phyloP scores from a whole-genome alignment of 2,113 vertebrate genomes.

The Tragelaphus buxtoni region DNA sequence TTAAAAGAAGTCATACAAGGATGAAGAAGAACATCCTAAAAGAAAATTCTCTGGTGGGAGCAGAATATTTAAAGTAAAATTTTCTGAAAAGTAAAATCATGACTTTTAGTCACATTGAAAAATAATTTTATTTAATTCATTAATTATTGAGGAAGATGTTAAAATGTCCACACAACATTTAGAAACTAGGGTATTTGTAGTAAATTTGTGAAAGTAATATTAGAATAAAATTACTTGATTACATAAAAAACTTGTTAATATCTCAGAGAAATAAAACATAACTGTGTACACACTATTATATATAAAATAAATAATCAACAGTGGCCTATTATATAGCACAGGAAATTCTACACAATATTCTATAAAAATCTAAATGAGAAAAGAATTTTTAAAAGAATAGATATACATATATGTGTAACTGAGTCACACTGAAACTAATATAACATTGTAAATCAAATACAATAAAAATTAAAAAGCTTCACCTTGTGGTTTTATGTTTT shows the following conservation, averaged over 20 bases:
- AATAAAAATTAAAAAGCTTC: neutral
- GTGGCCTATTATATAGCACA: neutral
- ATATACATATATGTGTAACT: neutral
- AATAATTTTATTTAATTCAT: no score
- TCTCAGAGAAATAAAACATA: neutral
- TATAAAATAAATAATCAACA: neutral
- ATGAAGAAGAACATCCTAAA: conserved; percentile 88
- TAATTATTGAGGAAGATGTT: no score
- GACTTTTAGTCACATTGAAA: no score
- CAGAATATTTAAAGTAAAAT: neutral
- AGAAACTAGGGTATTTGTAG: neutral
- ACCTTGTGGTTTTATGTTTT: neutral
- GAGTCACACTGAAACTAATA: neutral
- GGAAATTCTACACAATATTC: neutral
- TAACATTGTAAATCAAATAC: neutral
- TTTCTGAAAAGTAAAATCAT: neutral
- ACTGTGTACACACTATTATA: neutral
- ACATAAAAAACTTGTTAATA: neutral
- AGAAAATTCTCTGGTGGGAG: conserved; percentile 84
- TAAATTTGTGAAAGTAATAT: neutral
- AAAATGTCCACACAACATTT: no score
- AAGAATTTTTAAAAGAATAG: neutral
- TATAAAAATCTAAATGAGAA: neutral
- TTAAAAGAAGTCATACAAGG: conserved; percentile 87
- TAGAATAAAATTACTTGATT: neutral